Percentiles rank a stretch among this genome's conserved stretches.
These are phyloP conservation scores for Luehdorfia chinensis DNA, from an alignment of 1,140 invertebrate species.

Conservation along the genomic window DNA sequence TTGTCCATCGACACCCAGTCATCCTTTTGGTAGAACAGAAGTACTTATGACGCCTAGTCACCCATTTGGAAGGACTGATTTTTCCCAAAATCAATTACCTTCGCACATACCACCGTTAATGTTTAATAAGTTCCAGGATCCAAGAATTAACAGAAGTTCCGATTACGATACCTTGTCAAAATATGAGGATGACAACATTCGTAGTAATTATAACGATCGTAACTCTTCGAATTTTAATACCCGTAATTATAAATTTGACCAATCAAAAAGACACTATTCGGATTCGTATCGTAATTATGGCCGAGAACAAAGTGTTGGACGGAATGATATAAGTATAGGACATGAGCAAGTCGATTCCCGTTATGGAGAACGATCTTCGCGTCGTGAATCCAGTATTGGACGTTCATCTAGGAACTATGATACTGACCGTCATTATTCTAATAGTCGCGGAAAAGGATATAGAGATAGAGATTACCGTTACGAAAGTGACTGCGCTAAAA, in stretches of 20 bases:
- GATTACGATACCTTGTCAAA: conserved; percentile 27
- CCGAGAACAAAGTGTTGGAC: conserved; percentile 31
- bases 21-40: conserved; percentile 43
- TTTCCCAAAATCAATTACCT: conserved; percentile 14
- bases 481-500: conserved; percentile 26
- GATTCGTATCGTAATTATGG: conserved; percentile 28
- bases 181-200: conserved; percentile 28
- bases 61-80: conserved; percentile 30
- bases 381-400: conserved; percentile 31
- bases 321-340: conserved; percentile 34
- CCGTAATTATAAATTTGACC: conserved; percentile 25
- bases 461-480: conserved; percentile 21
- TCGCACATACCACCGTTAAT: conserved; percentile 1
- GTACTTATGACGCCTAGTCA: conserved; percentile 33
- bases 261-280: conserved; percentile 19
- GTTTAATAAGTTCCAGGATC: conserved; percentile 36
- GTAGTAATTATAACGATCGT: conserved; percentile 25
- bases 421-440: conserved; percentile 22
- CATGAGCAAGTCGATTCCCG: conserved; percentile 28
- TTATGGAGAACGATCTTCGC: conserved; percentile 26
- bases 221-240: conserved; percentile 22
- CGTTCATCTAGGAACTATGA: conserved; percentile 37
- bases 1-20: conserved; percentile 42
- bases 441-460: conserved; percentile 16
- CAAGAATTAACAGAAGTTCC: conserved; percentile 44